A percentile compares a stretch with the other conserved stretches of the same genome.
phyloP scores from a whole-genome alignment of 2,797 vertebrate species.

The Sciaenops ocellatus region DNA sequence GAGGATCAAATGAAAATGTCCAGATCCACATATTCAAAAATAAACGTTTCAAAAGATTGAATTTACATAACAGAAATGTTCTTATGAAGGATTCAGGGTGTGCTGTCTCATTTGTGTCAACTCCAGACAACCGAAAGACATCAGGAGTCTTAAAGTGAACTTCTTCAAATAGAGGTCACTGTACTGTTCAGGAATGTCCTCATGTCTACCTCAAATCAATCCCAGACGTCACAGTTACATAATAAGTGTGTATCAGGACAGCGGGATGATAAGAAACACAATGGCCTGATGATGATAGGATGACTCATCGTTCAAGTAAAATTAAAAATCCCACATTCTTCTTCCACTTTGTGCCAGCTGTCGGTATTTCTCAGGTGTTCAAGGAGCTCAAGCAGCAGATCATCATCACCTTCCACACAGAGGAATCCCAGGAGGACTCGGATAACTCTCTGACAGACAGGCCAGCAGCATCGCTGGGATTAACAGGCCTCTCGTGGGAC shows the following conservation, averaged over 20 bases:
- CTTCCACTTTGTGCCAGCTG: background rate
- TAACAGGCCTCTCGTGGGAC: background rate
- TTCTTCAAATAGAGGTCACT: background rate
- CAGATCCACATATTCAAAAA: background rate
- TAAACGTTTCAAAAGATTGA: background rate
- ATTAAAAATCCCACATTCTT: conserved; percentile 12
- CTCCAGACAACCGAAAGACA: background rate
- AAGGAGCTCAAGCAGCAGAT: conserved; percentile 10
- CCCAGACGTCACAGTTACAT: background rate
- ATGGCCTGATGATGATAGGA: background rate
- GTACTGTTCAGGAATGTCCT: background rate
- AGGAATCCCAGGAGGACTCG: conserved; percentile 1
- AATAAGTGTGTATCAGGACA: background rate
- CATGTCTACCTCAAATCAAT: background rate
- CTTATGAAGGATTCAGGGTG: background rate
- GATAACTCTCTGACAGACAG: background rate
- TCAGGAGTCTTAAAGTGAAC: background rate
- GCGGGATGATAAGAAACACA: background rate
- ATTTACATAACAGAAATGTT: background rate
- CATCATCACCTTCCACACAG: background rate
- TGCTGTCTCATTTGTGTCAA: background rate
- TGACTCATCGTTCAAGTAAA: conserved; percentile 31
- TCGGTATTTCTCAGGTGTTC: conserved; percentile 13
- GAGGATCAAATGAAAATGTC: background rate
- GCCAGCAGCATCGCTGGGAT: background rate